Evolutionary conservation across 2,113 vertebrate genomes (phyloP).

Genomic region (Dryoscopus gambensis): DNA sequence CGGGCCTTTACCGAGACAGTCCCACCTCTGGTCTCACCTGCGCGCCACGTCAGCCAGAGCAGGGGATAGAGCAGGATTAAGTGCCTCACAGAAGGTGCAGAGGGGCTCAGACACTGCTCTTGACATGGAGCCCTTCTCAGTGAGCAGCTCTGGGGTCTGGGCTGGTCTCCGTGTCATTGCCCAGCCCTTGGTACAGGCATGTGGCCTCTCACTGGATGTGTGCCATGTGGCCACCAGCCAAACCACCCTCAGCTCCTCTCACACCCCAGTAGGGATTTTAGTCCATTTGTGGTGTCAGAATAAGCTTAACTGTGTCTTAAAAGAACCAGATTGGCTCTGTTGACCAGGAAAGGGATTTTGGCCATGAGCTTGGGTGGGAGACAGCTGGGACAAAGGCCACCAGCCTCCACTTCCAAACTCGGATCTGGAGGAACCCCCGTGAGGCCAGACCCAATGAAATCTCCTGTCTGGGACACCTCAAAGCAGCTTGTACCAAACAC

Average conservation of each 20-base stretch:
- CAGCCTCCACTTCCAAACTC: not conserved
- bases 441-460: not conserved
- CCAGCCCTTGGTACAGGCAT: not conserved
- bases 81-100: not conserved
- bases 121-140: not conserved
- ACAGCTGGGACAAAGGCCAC: not conserved
- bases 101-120: not conserved
- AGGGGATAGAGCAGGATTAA: not conserved
- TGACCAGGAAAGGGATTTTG: not conserved
- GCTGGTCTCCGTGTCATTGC: not conserved
- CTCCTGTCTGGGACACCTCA: not conserved
- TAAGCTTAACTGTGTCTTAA: not conserved
- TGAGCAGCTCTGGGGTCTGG: accelerated
- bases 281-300: accelerated
- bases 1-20: not conserved
- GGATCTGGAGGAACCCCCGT: not conserved
- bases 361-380: not conserved
- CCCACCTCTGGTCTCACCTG: not conserved
- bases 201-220: not conserved
- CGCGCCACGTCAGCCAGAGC: accelerated
- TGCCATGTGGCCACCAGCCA: not conserved
- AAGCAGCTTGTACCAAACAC: not conserved
- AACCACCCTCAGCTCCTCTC: not conserved
- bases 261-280: not conserved
- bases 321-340: not conserved